Conservation (phyloP, 2,797 vertebrate genomes). For the Scleropages formosus region DNA sequence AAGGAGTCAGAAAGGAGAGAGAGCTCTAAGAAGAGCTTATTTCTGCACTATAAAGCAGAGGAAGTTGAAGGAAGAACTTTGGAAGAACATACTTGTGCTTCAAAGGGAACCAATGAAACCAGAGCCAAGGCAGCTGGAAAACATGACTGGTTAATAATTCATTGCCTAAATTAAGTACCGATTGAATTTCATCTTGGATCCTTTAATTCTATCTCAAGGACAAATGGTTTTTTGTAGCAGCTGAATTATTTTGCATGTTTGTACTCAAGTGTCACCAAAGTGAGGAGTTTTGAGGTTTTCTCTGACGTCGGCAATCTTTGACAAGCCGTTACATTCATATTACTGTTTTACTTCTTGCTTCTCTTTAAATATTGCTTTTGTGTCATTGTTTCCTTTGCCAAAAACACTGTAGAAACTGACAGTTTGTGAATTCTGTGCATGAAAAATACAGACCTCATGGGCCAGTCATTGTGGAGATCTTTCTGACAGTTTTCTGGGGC, state of each 20-base stretch:
- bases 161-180: conserved; percentile 30
- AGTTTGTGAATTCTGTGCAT: too few relatives aligned
- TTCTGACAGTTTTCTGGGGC: too few relatives aligned
- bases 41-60: background rate
- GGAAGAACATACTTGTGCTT: background rate
- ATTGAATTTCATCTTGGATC: background rate
- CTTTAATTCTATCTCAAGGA: conserved; percentile 15
- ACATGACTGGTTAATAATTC: conserved; percentile 53
- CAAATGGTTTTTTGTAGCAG: conserved; percentile 13
- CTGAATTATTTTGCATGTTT: conserved; percentile 15
- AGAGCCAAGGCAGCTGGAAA: conserved; percentile 8
- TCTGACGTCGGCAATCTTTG: too few relatives aligned
- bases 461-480: too few relatives aligned
- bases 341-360: too few relatives aligned
- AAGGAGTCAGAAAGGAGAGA: too few relatives aligned
- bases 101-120: background rate
- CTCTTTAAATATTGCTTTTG: too few relatives aligned
- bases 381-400: too few relatives aligned
- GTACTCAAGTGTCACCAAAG: background rate
- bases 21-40: background rate
- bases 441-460: too few relatives aligned
- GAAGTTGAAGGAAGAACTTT: background rate
- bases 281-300: too few relatives aligned
- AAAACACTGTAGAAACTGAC: too few relatives aligned
- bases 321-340: too few relatives aligned